phyloP scores from a whole-genome alignment of 2,888 invertebrate species.

The Microdon myrmicae region DNA sequence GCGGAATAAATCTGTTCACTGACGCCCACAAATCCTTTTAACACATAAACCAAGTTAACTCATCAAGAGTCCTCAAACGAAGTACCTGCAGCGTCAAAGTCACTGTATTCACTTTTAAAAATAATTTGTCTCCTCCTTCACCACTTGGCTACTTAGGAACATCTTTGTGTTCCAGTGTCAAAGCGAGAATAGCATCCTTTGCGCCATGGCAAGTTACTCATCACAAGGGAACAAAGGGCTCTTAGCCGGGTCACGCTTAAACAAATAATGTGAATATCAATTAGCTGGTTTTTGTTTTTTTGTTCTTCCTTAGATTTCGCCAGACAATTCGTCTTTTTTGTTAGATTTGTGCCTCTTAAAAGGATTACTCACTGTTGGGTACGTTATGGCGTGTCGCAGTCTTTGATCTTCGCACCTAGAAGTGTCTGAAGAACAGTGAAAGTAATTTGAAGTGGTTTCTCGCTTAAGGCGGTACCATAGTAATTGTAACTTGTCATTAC shows the following conservation, averaged over 20 bases:
- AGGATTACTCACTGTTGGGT: too few relatives aligned
- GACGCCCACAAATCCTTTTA: slow-evolving; percentile 1
- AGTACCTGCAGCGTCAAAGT: slow-evolving; percentile 22
- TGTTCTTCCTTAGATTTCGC: slow-evolving; percentile 8
- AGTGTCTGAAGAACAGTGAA: too few relatives aligned
- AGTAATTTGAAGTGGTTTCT: too few relatives aligned
- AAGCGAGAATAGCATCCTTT: slow-evolving; percentile 17
- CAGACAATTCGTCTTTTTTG: too few relatives aligned
- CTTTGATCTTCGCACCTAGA: too few relatives aligned
- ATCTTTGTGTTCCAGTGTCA: slow-evolving; percentile 16
- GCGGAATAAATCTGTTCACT: slow-evolving; percentile 8
- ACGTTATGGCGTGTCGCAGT: too few relatives aligned
- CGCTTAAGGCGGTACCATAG: too few relatives aligned
- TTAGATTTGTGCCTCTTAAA: too few relatives aligned
- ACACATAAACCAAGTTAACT: slow-evolving; percentile 22
- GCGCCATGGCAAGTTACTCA: background rate
- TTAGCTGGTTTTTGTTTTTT: slow-evolving; percentile 24
- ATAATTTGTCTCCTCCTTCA: slow-evolving; percentile 9
- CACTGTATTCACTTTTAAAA: slow-evolving; percentile 14
- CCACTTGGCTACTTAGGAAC: slow-evolving; percentile 25
- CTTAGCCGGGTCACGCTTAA: slow-evolving; percentile 12
- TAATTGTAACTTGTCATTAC: too few relatives aligned
- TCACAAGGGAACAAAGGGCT: slow-evolving; percentile 8
- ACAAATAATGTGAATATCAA: slow-evolving; percentile 41
- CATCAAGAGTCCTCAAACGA: slow-evolving; percentile 8